Base-by-base conservation (phyloP, 2,113 vertebrate genomes). In the Crotalus horridus region DNA sequence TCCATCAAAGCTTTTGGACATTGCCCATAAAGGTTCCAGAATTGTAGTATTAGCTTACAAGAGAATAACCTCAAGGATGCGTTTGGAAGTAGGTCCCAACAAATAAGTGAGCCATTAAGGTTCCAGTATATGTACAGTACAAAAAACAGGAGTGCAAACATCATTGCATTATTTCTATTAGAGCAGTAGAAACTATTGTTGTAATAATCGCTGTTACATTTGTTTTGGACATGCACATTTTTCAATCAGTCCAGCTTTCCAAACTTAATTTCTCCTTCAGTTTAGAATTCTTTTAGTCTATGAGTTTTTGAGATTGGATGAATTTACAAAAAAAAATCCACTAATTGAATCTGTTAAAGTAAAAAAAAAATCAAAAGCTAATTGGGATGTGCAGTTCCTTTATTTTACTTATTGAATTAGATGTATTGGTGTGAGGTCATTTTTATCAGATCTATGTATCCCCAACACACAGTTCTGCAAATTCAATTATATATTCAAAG, bases 321-420 rank as follows among this genome's bases (percentile, higher is more conserved):
- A 98, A 97, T 98, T 98, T 98, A 98, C 98, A 97, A 97, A 98
- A 97, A 97, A 97, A 97, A 95, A 97, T 98, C 96, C 94, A 94
- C 96, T 98, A 98, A 98, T 98, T 98, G 97, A 97, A 97, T 97
- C 97, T 97, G 97, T 98, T 98, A 97, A 98, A 98, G 97, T 97
- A 98, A 98, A 98, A 98, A 98, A 98, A 98, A 98, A 98, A 98
- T 98, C 97, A 98, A 97, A 97, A 94, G 88, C 97, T 98, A 98
- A 98, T 98, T 98, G 97, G 97, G 95, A 97, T 54, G 94, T 97
- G 97, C 97, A 96, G 95, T 97, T 96, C 96, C 97, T 97, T 98
- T 98, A 98, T 98, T 98, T 98, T 98, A 97, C 97, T 98, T 98
- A 97, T 97, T 97, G 97, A 98, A 97, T 98, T 97, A 98, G 97